Evolutionary conservation across 2,797 vertebrate genomes (phyloP).

Genomic region (Acridotheres tristis): DNA sequence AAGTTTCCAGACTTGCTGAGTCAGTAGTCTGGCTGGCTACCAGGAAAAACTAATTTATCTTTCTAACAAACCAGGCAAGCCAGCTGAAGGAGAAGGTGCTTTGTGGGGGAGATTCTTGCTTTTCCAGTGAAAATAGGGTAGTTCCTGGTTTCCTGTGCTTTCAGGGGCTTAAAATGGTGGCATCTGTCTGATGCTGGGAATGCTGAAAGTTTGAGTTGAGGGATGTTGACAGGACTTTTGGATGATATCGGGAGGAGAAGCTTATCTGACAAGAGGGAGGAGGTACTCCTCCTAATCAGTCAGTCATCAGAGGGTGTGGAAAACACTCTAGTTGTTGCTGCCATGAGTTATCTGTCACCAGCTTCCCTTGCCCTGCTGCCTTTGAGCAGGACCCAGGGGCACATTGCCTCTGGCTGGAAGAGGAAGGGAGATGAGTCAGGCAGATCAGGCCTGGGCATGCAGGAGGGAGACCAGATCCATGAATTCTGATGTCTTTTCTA

Average conservation of each 20-base stretch:
- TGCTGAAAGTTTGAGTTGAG: background rate
- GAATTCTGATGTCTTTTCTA: background rate
- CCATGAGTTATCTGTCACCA: background rate
- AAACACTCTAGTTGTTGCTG: background rate
- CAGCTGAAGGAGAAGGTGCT: background rate
- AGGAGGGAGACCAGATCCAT: background rate
- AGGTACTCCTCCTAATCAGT: background rate
- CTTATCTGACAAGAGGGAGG: background rate
- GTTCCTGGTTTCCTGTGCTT: background rate
- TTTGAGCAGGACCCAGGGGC: background rate
- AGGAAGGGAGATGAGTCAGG: background rate
- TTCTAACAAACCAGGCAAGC: slow-evolving; percentile 27
- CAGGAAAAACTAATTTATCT: slow-evolving; percentile 63
- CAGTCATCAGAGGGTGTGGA: background rate
- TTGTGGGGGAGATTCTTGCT: background rate
- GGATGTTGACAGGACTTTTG: background rate
- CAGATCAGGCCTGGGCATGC: background rate
- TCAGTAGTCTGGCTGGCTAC: slow-evolving; percentile 66
- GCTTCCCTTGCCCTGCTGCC: background rate
- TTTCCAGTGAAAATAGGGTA: background rate
- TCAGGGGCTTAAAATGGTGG: background rate
- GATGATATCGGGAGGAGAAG: background rate
- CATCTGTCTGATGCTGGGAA: background rate
- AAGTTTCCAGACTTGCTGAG: slow-evolving; percentile 73
- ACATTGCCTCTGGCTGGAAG: background rate